Base-by-base conservation (phyloP, 2,113 vertebrate genomes). In the Catagonus wagneri region DNA sequence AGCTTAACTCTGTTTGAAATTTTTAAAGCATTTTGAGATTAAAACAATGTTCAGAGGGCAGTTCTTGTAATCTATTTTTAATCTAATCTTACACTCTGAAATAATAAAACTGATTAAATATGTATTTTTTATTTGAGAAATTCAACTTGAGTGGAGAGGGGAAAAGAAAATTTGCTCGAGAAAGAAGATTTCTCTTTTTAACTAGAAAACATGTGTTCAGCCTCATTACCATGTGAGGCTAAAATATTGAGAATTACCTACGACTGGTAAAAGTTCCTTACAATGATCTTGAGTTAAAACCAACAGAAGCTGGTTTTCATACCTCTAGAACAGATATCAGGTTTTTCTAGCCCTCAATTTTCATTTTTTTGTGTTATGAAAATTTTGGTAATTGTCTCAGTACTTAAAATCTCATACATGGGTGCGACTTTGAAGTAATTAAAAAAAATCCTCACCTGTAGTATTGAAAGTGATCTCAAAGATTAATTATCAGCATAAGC, bases 121-220 rank as follows among this genome's bases (percentile, higher is more conserved):
- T 39, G 1, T 74, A 29, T 29, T 52, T 54, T 86, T 29, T 66
- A 61, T 81, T 72, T 85, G 68, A 83, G 27, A 36, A 60, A 66
- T 86, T 93, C 72, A 81, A 84, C 36, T 71, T 63, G 34, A 94
- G 39, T 68, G 69, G n/a, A 80, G 80, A 90, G 19, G 83, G 56
- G 52, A 52, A 87, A 92, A 75, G 25, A 93, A 68, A 60, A 63
- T 84, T 88, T 74, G 2, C 50, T 96, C 50, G 36, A 65, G 17
- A 74, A 79, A 87, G 52, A 50, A 50, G 56, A 56, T 61, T 65
- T 76, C 14, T 65, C 63, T 56, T 32, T 61, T n/a, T 32, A 76
- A 50, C 14, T 34, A 32, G 56, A 32, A 83, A 89, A 9, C 69
- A 39, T 39, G n/a, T 22, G 20, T 68, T 29, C 29, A 36, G 14